phyloP scores from a whole-genome alignment of 2,113 vertebrate species.

The Heterocephalus glaber region DNA sequence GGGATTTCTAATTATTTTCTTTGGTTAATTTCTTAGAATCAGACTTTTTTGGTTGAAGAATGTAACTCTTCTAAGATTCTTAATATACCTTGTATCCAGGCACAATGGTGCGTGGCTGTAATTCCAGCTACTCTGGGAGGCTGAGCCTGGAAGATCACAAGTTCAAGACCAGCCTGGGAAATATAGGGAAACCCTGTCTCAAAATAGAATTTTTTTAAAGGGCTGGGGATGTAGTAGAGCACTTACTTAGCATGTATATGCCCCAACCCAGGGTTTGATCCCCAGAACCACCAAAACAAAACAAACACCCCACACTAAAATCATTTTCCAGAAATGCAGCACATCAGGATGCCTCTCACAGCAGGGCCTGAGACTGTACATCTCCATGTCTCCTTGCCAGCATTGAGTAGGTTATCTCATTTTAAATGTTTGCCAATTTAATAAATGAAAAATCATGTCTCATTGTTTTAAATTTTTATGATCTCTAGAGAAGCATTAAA shows the following conservation, averaged over 20 bases:
- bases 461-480: neutral
- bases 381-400: neutral
- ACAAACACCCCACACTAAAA: neutral
- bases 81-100: neutral
- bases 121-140: neutral
- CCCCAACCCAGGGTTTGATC: neutral
- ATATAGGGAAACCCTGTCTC: neutral
- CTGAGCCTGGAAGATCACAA: neutral
- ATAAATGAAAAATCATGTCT: neutral
- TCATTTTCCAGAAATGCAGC: neutral
- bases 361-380: neutral
- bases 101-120: neutral
- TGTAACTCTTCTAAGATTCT: neutral
- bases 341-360: too few species aligned
- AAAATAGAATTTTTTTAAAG: neutral
- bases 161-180: neutral
- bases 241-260: neutral
- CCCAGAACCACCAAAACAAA: neutral
- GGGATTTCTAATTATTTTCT: neutral
- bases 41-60: neutral
- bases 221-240: neutral
- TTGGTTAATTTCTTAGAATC: neutral
- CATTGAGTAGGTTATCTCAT: neutral
- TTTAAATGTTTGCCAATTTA: neutral
- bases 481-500: neutral